phyloP scores from a whole-genome alignment of 2,113 vertebrate species.

The Cercopithecus mona region DNA sequence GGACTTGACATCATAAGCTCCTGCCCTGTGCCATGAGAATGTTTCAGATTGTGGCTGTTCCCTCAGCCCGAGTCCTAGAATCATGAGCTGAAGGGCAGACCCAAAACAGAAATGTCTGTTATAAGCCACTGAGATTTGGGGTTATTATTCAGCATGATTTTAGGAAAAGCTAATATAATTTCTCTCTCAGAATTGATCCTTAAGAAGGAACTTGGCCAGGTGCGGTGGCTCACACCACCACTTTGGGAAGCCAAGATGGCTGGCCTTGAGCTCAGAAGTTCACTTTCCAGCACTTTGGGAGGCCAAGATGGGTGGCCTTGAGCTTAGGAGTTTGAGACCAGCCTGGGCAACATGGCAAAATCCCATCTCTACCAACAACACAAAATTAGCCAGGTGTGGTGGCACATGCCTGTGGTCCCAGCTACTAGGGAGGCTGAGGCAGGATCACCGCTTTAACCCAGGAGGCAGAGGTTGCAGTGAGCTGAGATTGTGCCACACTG shows the following conservation, averaged over 20 bases:
- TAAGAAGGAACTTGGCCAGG: background rate
- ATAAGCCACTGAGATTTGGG: background rate
- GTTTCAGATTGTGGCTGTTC: background rate
- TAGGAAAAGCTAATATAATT: background rate
- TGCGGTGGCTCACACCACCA: background rate
- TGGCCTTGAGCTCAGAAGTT: background rate
- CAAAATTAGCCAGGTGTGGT: background rate
- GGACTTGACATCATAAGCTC: background rate
- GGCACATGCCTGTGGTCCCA: background rate
- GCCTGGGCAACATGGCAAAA: background rate
- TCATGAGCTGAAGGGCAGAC: background rate
- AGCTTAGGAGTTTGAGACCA: background rate
- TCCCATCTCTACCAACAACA: background rate
- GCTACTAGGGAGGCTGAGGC: background rate
- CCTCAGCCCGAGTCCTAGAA: background rate
- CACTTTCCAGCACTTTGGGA: background rate
- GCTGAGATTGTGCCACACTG: background rate
- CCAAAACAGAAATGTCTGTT: background rate
- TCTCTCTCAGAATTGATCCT: background rate
- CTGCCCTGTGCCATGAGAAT: background rate
- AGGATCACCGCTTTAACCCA: background rate
- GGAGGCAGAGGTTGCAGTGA: background rate
- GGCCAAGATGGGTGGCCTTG: background rate
- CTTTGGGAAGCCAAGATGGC: no score
- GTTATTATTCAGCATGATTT: background rate